Base-by-base conservation (phyloP, 2,113 vertebrate genomes). In the Sclerurus mexicanus region DNA sequence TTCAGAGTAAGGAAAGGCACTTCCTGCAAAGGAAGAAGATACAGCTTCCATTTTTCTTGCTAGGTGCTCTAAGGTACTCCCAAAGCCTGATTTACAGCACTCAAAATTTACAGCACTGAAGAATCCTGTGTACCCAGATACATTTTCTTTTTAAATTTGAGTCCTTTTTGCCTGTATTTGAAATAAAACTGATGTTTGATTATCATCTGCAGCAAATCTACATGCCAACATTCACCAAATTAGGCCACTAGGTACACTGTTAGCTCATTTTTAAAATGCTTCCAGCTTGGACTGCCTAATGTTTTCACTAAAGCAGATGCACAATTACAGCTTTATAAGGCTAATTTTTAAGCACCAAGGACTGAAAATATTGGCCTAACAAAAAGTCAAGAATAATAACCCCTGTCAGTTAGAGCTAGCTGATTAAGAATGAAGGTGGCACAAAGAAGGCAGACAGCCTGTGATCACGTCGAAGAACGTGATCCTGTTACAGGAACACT, bases 291-390 rank as follows among this genome's bases (percentile, higher is more conserved):
- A 24, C 63, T 84, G 72, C 20, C 56, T 47, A 66, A 46, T 39
- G 46, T 50, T 87, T 87, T 83, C 56, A 67, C 72, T 64, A 94
- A 81, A 94, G n/a, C 31, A 93, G 69, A 84, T 82, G 69, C 37
- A 75, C 42, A 75, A 46, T 62, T 89, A 82, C 1, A 6, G 56
- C 79, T 92, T 89, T 42, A 84, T 55, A 77, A 86, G 53, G 18
- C 79, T 90, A 76, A 88, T 86, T 92, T 91, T 84, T 85, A 92
- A 90, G 69, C 60, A 95, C 27, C 21, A 24, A 84, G 35, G 56
- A 88, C 37, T 95, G 82, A 96, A 92, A 96, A 92, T 68, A 86
- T 35, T 87, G 37, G 37, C 30, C 77, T 95, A 93, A 94, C 59
- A 84, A 88, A 53, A 90, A 95, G 60, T 95, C 90, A 90, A 62